Base-by-base conservation (phyloP, 2,888 invertebrate species). In the Zygaena filipendulae region DNA sequence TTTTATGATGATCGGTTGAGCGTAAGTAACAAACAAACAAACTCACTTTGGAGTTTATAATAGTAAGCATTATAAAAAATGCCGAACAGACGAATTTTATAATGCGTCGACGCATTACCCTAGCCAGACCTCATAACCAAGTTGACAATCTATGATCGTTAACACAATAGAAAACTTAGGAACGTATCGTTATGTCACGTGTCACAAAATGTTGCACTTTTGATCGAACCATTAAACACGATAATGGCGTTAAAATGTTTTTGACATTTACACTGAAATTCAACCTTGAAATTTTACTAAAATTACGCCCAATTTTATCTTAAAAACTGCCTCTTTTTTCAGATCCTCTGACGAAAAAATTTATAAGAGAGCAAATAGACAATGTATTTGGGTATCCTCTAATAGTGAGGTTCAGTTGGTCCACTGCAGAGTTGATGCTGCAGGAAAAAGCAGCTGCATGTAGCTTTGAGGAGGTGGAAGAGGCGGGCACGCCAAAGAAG, bases 351-450 rank as follows among this genome's bases (percentile, higher is more conserved):
- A 98, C 98, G 1, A 98, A 97, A 66, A 87, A 87, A 40, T 99
- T 97, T 72, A 82, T 99, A 18, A 63, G 81, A 1, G 84, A 89
- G 6, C 85, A 90, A 54, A 83, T 93, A 32, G 95, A 99, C 69
- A 83, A 86, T 12, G 86, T 98, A 0, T 99, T 99, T 75, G 99
- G 99, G 0, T 99, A 90, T 66, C 94, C 97, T 0, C 86, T 90
- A 28, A 77, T 99, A 10, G 97, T 99, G 0, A 81, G 99, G 35
- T 97, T 98, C 62, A 96, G 97, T 60, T 99, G 99, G 99, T 95
- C 97, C 0, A 99, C 99, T 0, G 91, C 97, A 0, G 88, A 87
- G 35, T 85, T 85, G 23, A 87, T 93, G 43, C 62, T 99, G 8
- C 84, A 91, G 38, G 85, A 88, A 3, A 84, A 86, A 27, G 92